Evolutionary conservation across 2,113 vertebrate genomes (phyloP), one percentile per base, ranked within the genome.

Genomic region (Tiliqua scincoides): DNA sequence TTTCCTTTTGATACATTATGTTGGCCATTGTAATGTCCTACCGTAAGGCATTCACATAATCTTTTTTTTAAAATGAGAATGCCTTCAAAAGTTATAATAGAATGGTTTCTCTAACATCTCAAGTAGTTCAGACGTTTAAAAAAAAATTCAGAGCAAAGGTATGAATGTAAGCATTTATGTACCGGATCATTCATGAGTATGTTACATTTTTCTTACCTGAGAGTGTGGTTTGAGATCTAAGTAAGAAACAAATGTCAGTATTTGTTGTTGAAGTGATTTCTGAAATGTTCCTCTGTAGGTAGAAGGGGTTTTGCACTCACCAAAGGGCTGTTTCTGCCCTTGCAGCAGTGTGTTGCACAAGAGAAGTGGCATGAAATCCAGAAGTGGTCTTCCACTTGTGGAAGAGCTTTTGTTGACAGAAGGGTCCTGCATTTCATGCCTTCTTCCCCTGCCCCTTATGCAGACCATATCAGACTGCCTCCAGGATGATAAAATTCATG

Each of bases 1-100:
- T 92, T 6, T 88, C 40, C 40, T 87, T 91, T 86, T 89, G 61
- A 89, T 88, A 84, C 79, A 88, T 32, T 83, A 35, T 84, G 84
- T 82, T 71, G 89, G 84, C 85, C 84, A 85, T 78, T 88, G 84
- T 78, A 84, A 82, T 86, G 84, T 61, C n/a, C 91, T 25, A 2
- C n/a, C 87, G 6, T 86, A 40, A 82, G 67, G 70, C 83, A 86
- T 87, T 85, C 91, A 85, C 57, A 70, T 86, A 11, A 43, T 89
- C 65, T 85, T 68, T 91, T 72, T 83, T 61, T 91, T n/a, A n/a
- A 52, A 86, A 3, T 43, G 83, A 86, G 89, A 91, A 83, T 37
- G 0, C 85, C 79, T 82, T 92, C 70, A 89, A 89, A 90, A 37
- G 0, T 3, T 37, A 57, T 91, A 91, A 65, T 85, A 4, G 1